phyloP scores from a whole-genome alignment of 2,888 invertebrate genomes.

The Drosophila formosana region DNA sequence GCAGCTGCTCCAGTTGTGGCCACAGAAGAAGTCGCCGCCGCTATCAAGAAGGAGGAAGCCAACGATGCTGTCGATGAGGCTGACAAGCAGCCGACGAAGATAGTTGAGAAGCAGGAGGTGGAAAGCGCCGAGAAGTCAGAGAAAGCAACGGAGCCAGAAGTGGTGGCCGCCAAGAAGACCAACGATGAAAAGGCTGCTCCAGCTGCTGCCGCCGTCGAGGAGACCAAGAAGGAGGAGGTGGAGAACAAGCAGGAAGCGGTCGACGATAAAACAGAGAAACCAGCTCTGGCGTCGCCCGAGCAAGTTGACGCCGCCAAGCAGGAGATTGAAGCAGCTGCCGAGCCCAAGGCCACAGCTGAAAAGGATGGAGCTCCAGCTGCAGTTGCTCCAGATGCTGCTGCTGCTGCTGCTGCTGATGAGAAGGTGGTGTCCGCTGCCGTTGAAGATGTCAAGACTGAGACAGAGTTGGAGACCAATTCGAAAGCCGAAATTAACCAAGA shows the following conservation, averaged over 20 bases:
- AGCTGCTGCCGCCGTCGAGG: not conserved
- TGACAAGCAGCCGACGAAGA: slow-evolving; percentile 45
- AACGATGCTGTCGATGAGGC: slow-evolving; percentile 17
- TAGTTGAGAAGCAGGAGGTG: slow-evolving; percentile 62
- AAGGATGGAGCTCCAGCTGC: slow-evolving; percentile 11
- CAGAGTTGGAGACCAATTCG: slow-evolving; percentile 28
- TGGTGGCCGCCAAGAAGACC: not conserved
- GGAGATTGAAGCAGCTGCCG: not conserved
- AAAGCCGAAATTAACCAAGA: slow-evolving; percentile 12
- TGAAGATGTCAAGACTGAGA: slow-evolving; percentile 42
- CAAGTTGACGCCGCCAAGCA: slow-evolving; percentile 15
- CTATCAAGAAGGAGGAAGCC: slow-evolving; percentile 19
- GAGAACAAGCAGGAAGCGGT: slow-evolving; percentile 27
- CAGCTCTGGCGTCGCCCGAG: slow-evolving; percentile 17
- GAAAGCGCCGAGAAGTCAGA: slow-evolving; percentile 42
- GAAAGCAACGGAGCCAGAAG: slow-evolving; percentile 7
- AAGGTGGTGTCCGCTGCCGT: slow-evolving; percentile 10
- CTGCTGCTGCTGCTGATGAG: slow-evolving; percentile 10
- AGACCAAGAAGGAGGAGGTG: slow-evolving; percentile 14
- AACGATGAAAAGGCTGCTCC: slow-evolving; percentile 8
- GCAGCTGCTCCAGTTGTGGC: slow-evolving; percentile 11
- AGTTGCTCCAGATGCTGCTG: not conserved
- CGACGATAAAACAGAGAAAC: slow-evolving; percentile 28
- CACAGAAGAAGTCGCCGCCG: slow-evolving; percentile 12
- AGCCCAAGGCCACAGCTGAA: slow-evolving; percentile 15